Evolutionary conservation across 92 coral and sea anemone genomes (phyloP), one percentile per base, ranked within the genome.

Genomic region (Galaxea fascicularis): DNA sequence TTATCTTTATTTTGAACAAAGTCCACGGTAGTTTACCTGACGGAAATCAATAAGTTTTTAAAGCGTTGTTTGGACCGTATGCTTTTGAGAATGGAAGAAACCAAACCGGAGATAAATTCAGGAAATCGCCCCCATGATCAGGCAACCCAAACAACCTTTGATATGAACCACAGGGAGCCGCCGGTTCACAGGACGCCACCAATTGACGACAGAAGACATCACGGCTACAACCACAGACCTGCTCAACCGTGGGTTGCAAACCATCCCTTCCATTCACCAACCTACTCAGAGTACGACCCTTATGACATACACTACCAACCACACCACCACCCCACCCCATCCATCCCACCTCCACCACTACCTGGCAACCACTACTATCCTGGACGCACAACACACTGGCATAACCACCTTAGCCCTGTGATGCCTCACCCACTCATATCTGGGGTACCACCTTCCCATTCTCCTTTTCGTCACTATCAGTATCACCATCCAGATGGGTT

Each of bases 91-190:
- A 94, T 94, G 95, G 91, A 90, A 41, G 92, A 90, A 29, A 56
- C 77, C n/a, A 85, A 82, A 65, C 71, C 87, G n/a, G 91, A 82
- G 65, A 78, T 79, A 53, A 29, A 82, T 58, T 79, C 93, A 17
- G 88, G 73, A 22, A 84, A 76, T 70, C 89, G 90, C 31, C 95
- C 95, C 26, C 98, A 94, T 14, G 98, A 94, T 74, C 95, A 87
- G 79, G 98, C 92, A 94, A 94, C 98, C 87, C 98, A 94, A 94
- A 94, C 98, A 87, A 87, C 79, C 35, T 92, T 94, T 75, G 98
- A 94, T 58, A 69, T 90, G 57, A 94, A 59, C 80, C 89, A 88
- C 76, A 87, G 89, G 75, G 87, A 49, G 31, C 81, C 91, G 45
- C 10, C 89, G 58, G 51, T 79, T 41, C 88, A 87, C 44, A 69